Base-by-base conservation (phyloP, 2,888 invertebrate species). In the Trachelus tabidus region DNA sequence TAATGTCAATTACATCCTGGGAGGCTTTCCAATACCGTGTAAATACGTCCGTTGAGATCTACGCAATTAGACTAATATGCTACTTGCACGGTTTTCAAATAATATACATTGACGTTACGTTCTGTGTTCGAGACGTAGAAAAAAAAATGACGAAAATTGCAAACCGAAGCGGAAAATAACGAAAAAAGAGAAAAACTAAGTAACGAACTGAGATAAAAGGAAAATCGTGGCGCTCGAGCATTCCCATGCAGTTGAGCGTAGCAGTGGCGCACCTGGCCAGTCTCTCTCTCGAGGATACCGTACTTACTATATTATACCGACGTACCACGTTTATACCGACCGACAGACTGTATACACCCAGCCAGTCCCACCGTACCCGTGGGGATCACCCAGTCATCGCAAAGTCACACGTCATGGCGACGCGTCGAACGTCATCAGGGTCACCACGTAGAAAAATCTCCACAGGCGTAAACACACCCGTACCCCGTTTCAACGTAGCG, bases 221-320 rank as follows among this genome's bases (percentile, higher is more conserved):
- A 34, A 34, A 83, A 78, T 79, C 31, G 78, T 77, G 78, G 56
- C 78, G 78, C 76, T 79, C 69, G 71, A 80, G 56, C 79, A 84
- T 85, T 85, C 84, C 78, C 84, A 85, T 82, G 84, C 83, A 85
- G 81, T 77, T 81, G 77, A 85, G 83, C 84, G 85, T 85, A 78
- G 81, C 85, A 78, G 77, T 81, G 74, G 73, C 75, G 82, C 84
- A 84, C 84, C 84, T 84, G 84, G 84, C 76, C 56, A 56, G 56
- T 56, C 56, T 56, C 23, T 40, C 40, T 23, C 15, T 40, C 15
- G 40, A 56, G 40, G 56, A 56, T 56, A 23, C 56, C 56, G 56
- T 56, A 56, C 56, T 23, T 56, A 56, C 56, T 23, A 56, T 56
- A 56, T 56, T 56, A 56, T 56, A 56, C 56, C 56, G 74, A 74